A percentile compares a stretch with the other conserved stretches of the same genome.
Conservation (phyloP, 2,113 vertebrate species). For the Hemiscyllium ocellatum region DNA sequence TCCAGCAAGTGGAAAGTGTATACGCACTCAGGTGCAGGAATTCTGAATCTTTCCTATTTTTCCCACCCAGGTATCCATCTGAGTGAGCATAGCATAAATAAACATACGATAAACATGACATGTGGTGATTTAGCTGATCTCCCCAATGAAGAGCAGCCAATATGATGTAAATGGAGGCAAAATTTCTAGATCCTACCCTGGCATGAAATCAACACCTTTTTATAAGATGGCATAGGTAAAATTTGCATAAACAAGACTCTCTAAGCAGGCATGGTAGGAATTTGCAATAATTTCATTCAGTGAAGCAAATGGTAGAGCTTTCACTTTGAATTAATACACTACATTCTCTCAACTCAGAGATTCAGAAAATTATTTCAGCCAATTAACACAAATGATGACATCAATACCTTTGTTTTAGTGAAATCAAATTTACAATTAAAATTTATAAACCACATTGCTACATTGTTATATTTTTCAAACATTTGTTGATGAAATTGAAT, state of each 20-base stretch:
- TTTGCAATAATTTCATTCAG: background rate
- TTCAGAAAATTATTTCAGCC: background rate
- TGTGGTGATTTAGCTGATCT: background rate
- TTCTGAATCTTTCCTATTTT: background rate
- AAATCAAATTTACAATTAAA: background rate
- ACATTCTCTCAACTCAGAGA: background rate
- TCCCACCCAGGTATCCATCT: background rate
- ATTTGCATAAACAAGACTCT: background rate
- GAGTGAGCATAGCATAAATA: background rate
- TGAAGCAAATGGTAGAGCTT: background rate
- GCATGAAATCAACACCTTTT: background rate
- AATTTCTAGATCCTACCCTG: background rate
- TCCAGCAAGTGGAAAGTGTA: background rate
- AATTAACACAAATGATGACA: background rate
- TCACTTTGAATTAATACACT: background rate
- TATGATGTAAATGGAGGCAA: background rate
- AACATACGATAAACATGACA: background rate
- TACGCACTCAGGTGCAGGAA: background rate
- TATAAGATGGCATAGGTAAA: background rate
- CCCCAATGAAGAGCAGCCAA: background rate
- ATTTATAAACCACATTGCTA: background rate
- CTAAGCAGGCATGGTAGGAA: background rate
- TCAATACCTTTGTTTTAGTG: background rate
- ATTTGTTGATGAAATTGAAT: background rate
- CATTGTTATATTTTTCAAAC: background rate